Conservation (phyloP, 1,140 invertebrate genomes). For the Cydia pomonella region DNA sequence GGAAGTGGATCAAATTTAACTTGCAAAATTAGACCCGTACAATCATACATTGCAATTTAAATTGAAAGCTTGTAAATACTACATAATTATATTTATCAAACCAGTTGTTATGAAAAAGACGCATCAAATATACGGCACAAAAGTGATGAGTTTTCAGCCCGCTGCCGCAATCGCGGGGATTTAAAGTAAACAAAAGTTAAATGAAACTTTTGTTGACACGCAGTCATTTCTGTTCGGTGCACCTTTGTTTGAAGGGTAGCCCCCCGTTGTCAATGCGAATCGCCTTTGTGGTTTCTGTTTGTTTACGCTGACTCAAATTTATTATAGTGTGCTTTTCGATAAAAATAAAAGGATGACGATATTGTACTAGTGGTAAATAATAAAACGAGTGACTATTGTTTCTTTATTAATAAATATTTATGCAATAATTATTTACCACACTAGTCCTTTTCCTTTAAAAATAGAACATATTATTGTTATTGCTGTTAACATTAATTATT, state of each 20-base stretch:
- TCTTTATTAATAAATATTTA: neutral
- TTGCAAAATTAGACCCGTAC: too few species aligned
- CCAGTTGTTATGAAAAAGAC: too few species aligned
- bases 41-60: too few species aligned
- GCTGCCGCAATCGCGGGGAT: neutral
- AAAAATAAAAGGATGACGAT: neutral
- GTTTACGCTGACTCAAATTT: neutral
- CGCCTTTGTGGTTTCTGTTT: neutral
- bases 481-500: neutral
- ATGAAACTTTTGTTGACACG: slow-evolving; percentile 17
- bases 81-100: too few species aligned
- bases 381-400: neutral
- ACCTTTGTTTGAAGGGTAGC: slow-evolving; percentile 4
- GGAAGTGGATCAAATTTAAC: too few species aligned
- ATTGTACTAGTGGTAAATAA: neutral
- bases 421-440: neutral
- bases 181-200: slow-evolving; percentile 7
- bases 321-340: neutral
- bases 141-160: neutral
- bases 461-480: too few species aligned
- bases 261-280: slow-evolving; percentile 1
- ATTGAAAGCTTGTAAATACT: too few species aligned
- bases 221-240: neutral
- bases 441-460: neutral
- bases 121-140: neutral